Base-by-base conservation (phyloP, 2,113 vertebrate genomes). In the Tachysurus fulvidraco region DNA sequence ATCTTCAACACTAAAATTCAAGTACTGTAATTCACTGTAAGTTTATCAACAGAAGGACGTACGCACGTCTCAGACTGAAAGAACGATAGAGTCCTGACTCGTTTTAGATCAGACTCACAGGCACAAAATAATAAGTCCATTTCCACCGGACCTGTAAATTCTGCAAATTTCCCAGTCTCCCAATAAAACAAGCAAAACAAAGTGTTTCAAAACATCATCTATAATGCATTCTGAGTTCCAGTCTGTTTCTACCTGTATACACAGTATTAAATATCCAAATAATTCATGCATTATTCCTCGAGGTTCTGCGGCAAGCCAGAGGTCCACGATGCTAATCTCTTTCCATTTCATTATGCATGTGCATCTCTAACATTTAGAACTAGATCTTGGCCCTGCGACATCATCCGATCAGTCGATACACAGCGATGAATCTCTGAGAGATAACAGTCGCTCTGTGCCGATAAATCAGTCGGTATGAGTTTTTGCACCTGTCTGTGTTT, bases 401-500 rank as follows among this genome's bases (percentile, higher is more conserved):
- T 30, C 60, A 71, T 46, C 64, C 30, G 77, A 81, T 62, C 23
- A 57, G 17, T 17, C 57, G 67, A 67, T 19, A 41, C 50, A 57
- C 60, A 80, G 84, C 57, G 79, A 67, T 67, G 62, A 28, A 85
- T 11, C 71, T 60, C 57, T 76, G 16, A 1, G 50, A 62, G 62
- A 41, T 12, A 82, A 83, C 25, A 21, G 62, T 25, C 52, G 5
- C 28, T 17, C 9, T 83, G 46, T 3, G 16, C n/a, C 30, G 19
- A 71, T 6, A 30, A 55, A 36, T 55, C 19, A 83, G 44, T 64
- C 23, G 46, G 46, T 50, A 85, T 28, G 13, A 64, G 52, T 54
- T 78, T 44, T 41, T n/a, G 5, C 88, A 98, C 97, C 97, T 95
- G 95, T 90, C 95, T 95, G 65, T 96, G 95, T 10, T 94, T 95